Evolutionary conservation across 2,113 vertebrate species (phyloP), one percentile per base, ranked within the genome.

Genomic region (Oreocharis arfaki): DNA sequence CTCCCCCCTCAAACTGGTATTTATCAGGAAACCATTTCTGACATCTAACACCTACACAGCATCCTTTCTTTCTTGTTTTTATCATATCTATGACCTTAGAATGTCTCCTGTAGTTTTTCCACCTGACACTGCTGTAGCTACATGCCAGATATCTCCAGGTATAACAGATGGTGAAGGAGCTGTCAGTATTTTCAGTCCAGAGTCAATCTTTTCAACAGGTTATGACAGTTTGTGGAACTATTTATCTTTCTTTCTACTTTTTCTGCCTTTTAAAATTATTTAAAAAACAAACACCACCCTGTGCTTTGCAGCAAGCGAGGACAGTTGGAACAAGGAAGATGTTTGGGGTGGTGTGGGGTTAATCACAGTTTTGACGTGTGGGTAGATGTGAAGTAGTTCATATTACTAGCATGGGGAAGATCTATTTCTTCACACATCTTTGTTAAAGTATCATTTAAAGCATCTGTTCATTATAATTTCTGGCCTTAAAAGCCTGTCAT

Each of bases 141-240:
- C 32, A 15, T 91, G 97, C 96, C 95, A 97, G 71, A 67, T 95
- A 94, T 90, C 93, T 94, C 92, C 92, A 94, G 94, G 91, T 95
- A 87, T 47, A 94, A 89, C 98, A 98, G 98, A 98, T 98, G 97
- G 97, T 69, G 76, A 60, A 77, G 23, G 61, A 95, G 92, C 86
- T 91, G 64, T 37, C 80, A 78, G 86, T 91, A 37, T 92, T 95
- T 91, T 71, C 90, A 82, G 65, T 78, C 96, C 94, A 86, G 92
- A 98, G 80, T 87, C 87, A 95, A 52, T 37, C 86, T 94, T 89
- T 94, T 96, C 93, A 94, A 93, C 93, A 93, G 91, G 92, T 95
- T 92, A 91, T 78, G 65, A 56, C 73, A 74, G 35, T 67, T 90
- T 82, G 60, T 74, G 44, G 60, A 30, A 73, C 26, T 44, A 13